These are phyloP conservation scores for Porites cylindrica DNA, from an alignment of 92 coral and sea anemone genomes.

Conservation along the genomic window DNA sequence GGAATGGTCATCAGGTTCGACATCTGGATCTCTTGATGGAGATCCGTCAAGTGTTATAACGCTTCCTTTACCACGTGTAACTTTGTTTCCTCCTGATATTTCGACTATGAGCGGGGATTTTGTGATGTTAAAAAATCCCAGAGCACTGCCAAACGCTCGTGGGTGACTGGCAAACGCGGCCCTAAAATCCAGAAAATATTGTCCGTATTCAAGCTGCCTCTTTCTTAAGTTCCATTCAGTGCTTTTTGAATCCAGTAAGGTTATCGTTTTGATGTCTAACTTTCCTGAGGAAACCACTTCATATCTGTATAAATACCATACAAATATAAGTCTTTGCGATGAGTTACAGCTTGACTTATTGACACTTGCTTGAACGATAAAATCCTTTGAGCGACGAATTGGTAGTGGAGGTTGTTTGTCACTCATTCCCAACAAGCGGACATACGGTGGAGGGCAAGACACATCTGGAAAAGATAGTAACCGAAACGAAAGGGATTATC, in stretches of 20 bases:
- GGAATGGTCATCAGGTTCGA: constrained; percentile 63
- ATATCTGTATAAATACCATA: constrained; percentile 63
- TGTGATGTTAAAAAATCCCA: constrained; percentile 53
- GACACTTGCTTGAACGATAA: constrained; percentile 60
- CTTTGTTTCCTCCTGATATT: constrained; percentile 75
- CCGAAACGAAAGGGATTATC: background rate
- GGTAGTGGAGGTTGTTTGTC: background rate
- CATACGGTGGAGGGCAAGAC: constrained; percentile 42
- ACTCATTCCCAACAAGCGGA: background rate
- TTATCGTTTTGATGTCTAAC: background rate
- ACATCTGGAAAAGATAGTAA: background rate
- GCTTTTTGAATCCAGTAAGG: constrained; percentile 28
- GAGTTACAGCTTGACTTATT: constrained; percentile 50
- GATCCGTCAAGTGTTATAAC: constrained; percentile 63
- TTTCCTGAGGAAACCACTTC: background rate
- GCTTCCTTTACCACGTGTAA: constrained; percentile 64
- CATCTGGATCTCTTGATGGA: constrained; percentile 80
- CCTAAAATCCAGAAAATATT: constrained; percentile 61
- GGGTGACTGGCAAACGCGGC: constrained; percentile 50
- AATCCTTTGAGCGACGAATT: constrained; percentile 65
- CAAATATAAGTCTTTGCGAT: constrained; percentile 48
- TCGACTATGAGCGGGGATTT: constrained; percentile 63
- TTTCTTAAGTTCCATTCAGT: constrained; percentile 75
- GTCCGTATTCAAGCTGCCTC: constrained; percentile 64
- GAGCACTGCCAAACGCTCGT: constrained; percentile 29